Conservation (phyloP, 2,888 invertebrate genomes). For the Phyto melanocephala region DNA sequence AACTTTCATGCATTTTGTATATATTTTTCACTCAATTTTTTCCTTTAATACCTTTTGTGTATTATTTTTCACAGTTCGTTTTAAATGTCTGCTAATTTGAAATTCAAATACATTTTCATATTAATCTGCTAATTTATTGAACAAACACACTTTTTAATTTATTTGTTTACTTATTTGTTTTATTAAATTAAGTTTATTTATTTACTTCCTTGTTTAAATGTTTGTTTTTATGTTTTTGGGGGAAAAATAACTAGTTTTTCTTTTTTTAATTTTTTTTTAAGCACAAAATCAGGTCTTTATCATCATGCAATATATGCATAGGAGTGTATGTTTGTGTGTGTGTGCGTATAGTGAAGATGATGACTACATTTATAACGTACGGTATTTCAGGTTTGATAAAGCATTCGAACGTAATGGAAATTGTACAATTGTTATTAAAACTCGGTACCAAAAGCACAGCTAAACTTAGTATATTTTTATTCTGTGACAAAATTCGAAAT, state of each 20-base stretch:
- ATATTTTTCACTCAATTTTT: too few relatives aligned
- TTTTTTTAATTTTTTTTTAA: background rate
- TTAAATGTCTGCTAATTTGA: background rate
- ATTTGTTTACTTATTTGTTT: background rate
- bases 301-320: conserved; percentile 12
- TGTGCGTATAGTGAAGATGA: too few relatives aligned
- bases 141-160: background rate
- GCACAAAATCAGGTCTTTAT: conserved; percentile 25
- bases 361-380: too few relatives aligned
- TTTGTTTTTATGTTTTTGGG: conserved; percentile 12
- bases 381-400: too few relatives aligned
- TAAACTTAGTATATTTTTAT: too few relatives aligned
- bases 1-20: too few relatives aligned
- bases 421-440: too few relatives aligned
- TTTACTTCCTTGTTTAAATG: conserved; percentile 41
- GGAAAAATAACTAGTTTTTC: background rate
- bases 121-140: background rate
- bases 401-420: too few relatives aligned
- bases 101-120: background rate
- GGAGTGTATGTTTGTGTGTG: too few relatives aligned
- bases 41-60: too few relatives aligned
- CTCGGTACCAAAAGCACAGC: too few relatives aligned
- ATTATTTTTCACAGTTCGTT: background rate
- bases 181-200: background rate
- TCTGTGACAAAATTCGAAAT: too few relatives aligned